Percentiles rank a stretch among this genome's conserved stretches.
Evolutionary conservation across 2,888 invertebrate species (phyloP).

Genomic region (Drosophila flavopinicola): DNA sequence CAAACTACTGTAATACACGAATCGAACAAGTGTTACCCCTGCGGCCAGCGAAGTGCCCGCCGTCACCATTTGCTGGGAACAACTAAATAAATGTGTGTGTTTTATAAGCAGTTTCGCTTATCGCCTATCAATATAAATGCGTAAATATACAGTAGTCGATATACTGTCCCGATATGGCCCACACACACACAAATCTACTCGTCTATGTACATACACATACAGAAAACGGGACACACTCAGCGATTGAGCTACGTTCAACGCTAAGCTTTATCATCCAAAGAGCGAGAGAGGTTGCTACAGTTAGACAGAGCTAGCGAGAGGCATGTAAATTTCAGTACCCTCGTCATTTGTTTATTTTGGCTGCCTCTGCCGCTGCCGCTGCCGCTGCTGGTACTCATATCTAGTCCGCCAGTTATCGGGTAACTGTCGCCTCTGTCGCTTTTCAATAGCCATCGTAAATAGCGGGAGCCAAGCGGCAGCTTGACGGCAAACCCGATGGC

Average conservation of each 20-base stretch:
- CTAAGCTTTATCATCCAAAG: conserved; percentile 43
- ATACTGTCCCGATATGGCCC: conserved; percentile 62
- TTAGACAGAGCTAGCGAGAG: conserved; percentile 1
- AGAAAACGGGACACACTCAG: not conserved
- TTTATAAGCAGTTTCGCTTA: conserved; percentile 79
- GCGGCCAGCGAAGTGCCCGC: conserved; percentile 33
- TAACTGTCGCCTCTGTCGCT: conserved; percentile 27
- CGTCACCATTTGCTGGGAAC: conserved; percentile 38
- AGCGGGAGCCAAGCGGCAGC: conserved; percentile 71
- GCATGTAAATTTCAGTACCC: conserved; percentile 50
- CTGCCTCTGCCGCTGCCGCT: conserved; percentile 18
- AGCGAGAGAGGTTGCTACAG: not conserved
- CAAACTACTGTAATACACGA: conserved; percentile 80
- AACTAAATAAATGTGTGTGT: conserved; percentile 79
- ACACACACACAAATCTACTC: conserved; percentile 39
- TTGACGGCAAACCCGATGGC: conserved; percentile 60
- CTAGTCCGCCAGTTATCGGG: conserved; percentile 47
- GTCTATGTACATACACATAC: conserved; percentile 18
- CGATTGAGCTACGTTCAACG: conserved; percentile 40
- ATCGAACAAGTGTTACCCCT: conserved; percentile 77
- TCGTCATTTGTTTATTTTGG: conserved; percentile 52
- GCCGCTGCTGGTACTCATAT: conserved; percentile 37
- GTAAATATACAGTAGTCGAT: conserved; percentile 82
- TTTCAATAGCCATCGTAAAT: conserved; percentile 69
- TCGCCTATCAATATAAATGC: conserved; percentile 79